Evolutionary conservation across 2,888 invertebrate genomes (phyloP).

Genomic region (Griposia aprilina): DNA sequence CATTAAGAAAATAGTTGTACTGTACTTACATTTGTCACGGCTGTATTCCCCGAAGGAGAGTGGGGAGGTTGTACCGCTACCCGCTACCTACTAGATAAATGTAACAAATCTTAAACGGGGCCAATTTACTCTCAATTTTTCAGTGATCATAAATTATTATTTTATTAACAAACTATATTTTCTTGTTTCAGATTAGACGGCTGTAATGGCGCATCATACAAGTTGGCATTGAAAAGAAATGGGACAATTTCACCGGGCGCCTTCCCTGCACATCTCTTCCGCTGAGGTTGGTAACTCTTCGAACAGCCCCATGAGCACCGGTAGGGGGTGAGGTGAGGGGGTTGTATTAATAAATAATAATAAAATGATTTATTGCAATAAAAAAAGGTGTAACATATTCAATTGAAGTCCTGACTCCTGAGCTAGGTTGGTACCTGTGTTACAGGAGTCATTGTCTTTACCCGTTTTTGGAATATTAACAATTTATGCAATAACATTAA

Average conservation of each 20-base stretch:
- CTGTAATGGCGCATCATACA: conserved; percentile 55
- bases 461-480: too few species aligned
- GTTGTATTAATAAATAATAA: too few species aligned
- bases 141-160: background rate
- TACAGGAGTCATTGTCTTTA: too few species aligned
- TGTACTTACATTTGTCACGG: background rate
- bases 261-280: conserved; percentile 80
- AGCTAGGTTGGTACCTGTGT: too few species aligned
- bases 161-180: conserved; percentile 11
- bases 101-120: background rate
- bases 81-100: too few species aligned
- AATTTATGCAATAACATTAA: too few species aligned
- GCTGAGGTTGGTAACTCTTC: conserved; percentile 69
- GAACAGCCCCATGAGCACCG: background rate
- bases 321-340: background rate
- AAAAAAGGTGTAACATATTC: too few species aligned
- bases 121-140: background rate
- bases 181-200: conserved; percentile 72
- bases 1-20: too few species aligned
- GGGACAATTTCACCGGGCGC: conserved; percentile 86
- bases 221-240: conserved; percentile 77
- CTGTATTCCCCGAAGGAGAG: too few species aligned
- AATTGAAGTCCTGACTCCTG: too few species aligned
- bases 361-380: too few species aligned
- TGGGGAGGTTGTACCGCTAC: too few species aligned